Conservation (phyloP, 2,113 vertebrate species). For the Charina bottae region DNA sequence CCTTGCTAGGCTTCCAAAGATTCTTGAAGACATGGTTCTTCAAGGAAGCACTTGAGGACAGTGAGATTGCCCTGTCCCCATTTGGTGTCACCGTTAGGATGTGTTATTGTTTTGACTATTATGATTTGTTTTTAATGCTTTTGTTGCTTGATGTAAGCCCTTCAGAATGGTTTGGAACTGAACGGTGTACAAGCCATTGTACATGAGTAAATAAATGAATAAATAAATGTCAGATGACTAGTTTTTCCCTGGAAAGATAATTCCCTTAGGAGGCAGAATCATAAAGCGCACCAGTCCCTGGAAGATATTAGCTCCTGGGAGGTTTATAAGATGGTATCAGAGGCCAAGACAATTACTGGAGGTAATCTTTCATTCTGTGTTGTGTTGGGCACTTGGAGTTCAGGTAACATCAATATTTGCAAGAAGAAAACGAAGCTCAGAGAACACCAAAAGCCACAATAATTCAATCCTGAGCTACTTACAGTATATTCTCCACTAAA, state of each 20-base stretch:
- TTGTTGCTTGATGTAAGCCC: background rate
- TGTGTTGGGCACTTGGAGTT: background rate
- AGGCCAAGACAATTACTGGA: background rate
- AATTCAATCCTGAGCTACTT: background rate
- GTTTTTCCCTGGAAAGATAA: background rate
- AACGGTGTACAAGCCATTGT: background rate
- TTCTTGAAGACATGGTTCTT: background rate
- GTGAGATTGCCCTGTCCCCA: background rate
- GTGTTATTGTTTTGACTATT: background rate
- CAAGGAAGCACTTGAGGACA: background rate
- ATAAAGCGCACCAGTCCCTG: background rate
- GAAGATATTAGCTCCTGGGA: background rate
- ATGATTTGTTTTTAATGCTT: background rate
- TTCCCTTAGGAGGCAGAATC: background rate
- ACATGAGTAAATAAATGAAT: background rate
- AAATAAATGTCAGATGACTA: background rate
- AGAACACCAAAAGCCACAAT: background rate
- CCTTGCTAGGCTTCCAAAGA: background rate
- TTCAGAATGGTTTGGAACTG: background rate
- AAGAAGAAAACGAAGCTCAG: background rate
- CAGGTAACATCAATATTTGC: background rate
- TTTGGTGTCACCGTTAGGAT: background rate
- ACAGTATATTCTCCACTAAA: too few relatives aligned
- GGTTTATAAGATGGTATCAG: background rate
- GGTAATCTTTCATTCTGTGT: background rate